Evolutionary conservation across 2,113 vertebrate genomes (phyloP).

Genomic region (Sander lucioperca): DNA sequence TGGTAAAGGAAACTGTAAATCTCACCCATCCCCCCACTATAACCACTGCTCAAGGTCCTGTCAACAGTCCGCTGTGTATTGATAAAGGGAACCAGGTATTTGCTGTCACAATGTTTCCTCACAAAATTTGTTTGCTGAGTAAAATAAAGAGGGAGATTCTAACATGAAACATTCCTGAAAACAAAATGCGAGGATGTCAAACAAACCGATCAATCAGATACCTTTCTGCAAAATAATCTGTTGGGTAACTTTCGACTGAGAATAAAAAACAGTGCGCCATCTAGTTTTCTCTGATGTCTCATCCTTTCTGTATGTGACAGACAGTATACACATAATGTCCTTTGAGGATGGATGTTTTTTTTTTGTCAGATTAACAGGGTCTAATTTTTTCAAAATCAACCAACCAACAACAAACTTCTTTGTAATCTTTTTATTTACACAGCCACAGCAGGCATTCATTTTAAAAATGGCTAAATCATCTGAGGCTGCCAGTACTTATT

Average conservation of each 20-base stretch:
- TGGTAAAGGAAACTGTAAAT: conserved; percentile 80
- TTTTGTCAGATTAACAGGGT: background rate
- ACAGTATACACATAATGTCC: background rate
- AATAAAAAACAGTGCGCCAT: background rate
- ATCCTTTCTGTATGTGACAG: background rate
- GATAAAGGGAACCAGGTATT: conserved; percentile 60
- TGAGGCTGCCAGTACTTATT: no score
- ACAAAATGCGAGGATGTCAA: background rate
- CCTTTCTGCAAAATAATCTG: background rate
- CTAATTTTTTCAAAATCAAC: background rate
- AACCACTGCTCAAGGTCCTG: conserved; percentile 63
- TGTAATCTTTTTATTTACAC: background rate
- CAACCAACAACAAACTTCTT: background rate
- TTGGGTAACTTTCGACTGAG: background rate
- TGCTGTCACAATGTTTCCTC: conserved; percentile 39
- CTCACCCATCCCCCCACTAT: conserved; percentile 56
- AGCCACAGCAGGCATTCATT: background rate
- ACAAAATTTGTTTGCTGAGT: conserved; percentile 25
- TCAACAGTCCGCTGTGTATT: conserved; percentile 62
- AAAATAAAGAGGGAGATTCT: conserved; percentile 18
- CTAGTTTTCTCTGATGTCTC: conserved; percentile 2
- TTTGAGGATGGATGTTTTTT: conserved; percentile 2
- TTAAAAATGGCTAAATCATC: background rate
- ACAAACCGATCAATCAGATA: background rate
- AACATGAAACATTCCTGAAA: background rate